Evolutionary conservation across 2,113 vertebrate species (phyloP).

Genomic region (Pongo abelii): DNA sequence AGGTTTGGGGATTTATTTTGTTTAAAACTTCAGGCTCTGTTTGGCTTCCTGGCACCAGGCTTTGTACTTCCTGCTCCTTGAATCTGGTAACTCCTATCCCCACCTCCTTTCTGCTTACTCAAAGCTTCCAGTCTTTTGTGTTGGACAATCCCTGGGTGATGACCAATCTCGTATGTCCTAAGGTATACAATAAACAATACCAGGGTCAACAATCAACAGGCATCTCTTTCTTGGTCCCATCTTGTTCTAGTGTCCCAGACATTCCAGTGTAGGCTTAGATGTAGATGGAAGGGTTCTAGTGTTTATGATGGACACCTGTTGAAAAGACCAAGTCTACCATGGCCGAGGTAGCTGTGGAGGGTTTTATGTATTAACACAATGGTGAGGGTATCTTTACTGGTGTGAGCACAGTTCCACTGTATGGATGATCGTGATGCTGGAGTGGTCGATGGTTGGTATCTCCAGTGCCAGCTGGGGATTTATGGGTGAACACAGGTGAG

Average conservation of each 20-base stretch:
- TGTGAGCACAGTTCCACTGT: background rate
- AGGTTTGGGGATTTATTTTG: background rate
- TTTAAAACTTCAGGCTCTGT: background rate
- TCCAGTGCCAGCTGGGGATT: background rate
- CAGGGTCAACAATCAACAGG: accelerated
- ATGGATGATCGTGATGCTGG: background rate
- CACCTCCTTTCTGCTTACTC: background rate
- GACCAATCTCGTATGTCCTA: background rate
- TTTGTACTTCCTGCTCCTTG: background rate
- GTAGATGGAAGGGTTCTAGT: background rate
- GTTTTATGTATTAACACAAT: background rate
- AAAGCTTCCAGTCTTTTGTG: background rate
- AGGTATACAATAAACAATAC: background rate
- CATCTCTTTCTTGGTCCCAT: background rate
- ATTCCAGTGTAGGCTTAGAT: accelerated
- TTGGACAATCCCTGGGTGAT: background rate
- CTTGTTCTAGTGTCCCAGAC: background rate
- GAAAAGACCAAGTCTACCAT: background rate
- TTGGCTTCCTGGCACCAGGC: background rate
- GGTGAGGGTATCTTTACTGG: background rate
- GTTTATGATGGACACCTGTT: too few relatives aligned
- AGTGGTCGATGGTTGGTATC: background rate
- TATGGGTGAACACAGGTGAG: background rate
- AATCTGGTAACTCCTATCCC: background rate
- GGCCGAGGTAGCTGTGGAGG: background rate